These are phyloP conservation scores for Tiphia femorata DNA, from an alignment of 2,888 invertebrate species.

Conservation along the genomic window DNA sequence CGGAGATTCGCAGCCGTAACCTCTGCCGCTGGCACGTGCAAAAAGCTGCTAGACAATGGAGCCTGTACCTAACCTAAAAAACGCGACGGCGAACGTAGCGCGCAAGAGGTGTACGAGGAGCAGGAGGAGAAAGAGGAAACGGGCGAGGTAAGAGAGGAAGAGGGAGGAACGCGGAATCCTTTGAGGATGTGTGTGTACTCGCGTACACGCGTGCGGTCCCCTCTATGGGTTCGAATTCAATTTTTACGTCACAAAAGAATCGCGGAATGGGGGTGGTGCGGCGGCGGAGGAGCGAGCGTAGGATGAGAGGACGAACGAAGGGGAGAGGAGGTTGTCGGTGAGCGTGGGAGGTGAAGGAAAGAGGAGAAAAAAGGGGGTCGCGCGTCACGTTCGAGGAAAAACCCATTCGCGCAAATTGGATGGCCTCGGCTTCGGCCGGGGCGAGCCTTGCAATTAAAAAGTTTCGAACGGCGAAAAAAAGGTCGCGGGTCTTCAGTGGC, in stretches of 20 bases:
- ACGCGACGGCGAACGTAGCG: slow-evolving; percentile 13
- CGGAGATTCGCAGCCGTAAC: slow-evolving; percentile 9
- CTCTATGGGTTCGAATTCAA: slow-evolving; percentile 35
- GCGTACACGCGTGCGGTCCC: not conserved
- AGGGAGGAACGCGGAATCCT: not conserved
- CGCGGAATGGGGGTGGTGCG: slow-evolving; percentile 29
- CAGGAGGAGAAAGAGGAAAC: slow-evolving; percentile 26
- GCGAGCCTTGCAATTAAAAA: slow-evolving; percentile 64
- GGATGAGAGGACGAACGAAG: slow-evolving; percentile 18
- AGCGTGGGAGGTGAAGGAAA: not conserved
- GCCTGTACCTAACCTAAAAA: slow-evolving; percentile 32
- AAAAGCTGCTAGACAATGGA: slow-evolving; percentile 32
- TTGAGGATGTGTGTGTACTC: not conserved
- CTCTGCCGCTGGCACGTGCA: slow-evolving; percentile 24
- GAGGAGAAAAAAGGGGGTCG: slow-evolving; percentile 6
- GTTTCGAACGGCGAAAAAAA: slow-evolving; percentile 54
- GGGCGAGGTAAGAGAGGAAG: not conserved
- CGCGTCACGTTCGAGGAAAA: slow-evolving; percentile 54
- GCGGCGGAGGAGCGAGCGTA: slow-evolving; percentile 14
- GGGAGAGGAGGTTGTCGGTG: slow-evolving; percentile 11
- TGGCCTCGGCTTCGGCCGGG: slow-evolving; percentile 49
- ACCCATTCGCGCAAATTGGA: slow-evolving; percentile 65
- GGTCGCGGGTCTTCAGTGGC: slow-evolving; percentile 1
- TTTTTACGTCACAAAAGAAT: slow-evolving; percentile 46
- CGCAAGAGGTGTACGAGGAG: not conserved